Base-by-base conservation (phyloP, 2,113 vertebrate genomes). In the Sphyrna mokarran region DNA sequence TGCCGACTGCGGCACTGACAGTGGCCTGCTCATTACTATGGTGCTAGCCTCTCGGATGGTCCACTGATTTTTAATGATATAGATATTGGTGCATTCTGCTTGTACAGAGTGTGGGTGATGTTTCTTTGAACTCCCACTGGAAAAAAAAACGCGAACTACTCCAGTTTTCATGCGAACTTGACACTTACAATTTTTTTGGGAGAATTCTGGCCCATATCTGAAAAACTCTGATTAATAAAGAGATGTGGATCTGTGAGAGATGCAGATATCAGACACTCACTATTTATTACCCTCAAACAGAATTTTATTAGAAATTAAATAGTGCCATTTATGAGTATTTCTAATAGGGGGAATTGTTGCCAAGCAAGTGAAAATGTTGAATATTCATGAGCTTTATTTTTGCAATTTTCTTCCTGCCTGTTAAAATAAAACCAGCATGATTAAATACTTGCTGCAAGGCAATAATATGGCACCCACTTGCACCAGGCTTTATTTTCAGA, bases 331-430 rank as follows among this genome's bases (percentile, higher is more conserved):
- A 66, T 66, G 89, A 40, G 0, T n/a, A 93, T 29, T 93, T 91
- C n/a, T 93, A 66, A 93, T 66, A 68, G 33, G 14, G 8, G 37
- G 4, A 37, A 37, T 63, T 91, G 33, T 66, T 68, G 33, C 89
- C 61, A 91, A 37, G 16, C 61, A 91, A 91, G 61, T 93, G n/a
- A 93, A 90, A 93, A 66, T 37, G 16, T 93, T 66, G 89, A 93
- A 68, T 93, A 93, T 93, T 66, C 33, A 91, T 37, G 29, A n/a
- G 20, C 40, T 40, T 83, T 83, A 43, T 37, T 93, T n/a, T 93
- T 68, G n/a, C n/a, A 93, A 37, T 66, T 37, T 66, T 68, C 33
- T 66, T 22, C 16, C 14, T 33, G 29, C 5, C 33, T 93, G 58
- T 63, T 90, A 93, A 93, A 66, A 93, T 93, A 66, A 91, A 37